Evolutionary conservation across 1,140 invertebrate genomes (phyloP), one percentile per base, ranked within the genome.

Genomic region (Hyphantria cunea): DNA sequence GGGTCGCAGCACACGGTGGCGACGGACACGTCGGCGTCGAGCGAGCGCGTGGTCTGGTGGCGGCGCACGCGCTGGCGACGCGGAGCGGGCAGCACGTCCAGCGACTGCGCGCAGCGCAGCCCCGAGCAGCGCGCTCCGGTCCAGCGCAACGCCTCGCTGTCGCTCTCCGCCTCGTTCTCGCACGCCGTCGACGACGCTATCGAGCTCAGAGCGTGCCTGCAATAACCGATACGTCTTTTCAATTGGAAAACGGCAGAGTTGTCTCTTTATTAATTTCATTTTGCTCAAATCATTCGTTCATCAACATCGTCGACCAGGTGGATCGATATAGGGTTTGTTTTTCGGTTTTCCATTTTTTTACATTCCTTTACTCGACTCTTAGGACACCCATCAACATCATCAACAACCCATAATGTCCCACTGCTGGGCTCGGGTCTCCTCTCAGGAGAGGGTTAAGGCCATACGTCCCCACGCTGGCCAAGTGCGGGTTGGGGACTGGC

Each of bases 161-260:
- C 64, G 14, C 47, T 60, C 47, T 68, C 45, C 49, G 54, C 76
- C 31, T 64, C 53, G 15, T 13, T 72, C 42, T 72, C 72, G 74
- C 78, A 82, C 58, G 78, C 89, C 49, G 83, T 82, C 59, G 86
- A 89, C 55, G 90, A 91, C 55, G 89, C 86, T 66, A 91, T 91
- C 7, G 90, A 90, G 56, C 86, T 90, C 60, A 91, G 59, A 37
- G 88, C 85, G 62, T 88, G 70, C 70, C 90, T 91, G 75, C 10
- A 66, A 34, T 6, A 25, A 25, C 17, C 5, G 5, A 1, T 25
- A 1, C 17, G 17, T 25, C 17, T 25, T n/a, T n/a, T n/a, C n/a
- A n/a, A n/a, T n/a, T n/a, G n/a, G n/a, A n/a, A n/a, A n/a, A 5
- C 17, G 17, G 5, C 17, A 25, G 17, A 25, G 17, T 25, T 5